Evolutionary conservation across 1,140 invertebrate species (phyloP), one percentile per base, ranked within the genome.

Genomic region (Agrypnia vestita): DNA sequence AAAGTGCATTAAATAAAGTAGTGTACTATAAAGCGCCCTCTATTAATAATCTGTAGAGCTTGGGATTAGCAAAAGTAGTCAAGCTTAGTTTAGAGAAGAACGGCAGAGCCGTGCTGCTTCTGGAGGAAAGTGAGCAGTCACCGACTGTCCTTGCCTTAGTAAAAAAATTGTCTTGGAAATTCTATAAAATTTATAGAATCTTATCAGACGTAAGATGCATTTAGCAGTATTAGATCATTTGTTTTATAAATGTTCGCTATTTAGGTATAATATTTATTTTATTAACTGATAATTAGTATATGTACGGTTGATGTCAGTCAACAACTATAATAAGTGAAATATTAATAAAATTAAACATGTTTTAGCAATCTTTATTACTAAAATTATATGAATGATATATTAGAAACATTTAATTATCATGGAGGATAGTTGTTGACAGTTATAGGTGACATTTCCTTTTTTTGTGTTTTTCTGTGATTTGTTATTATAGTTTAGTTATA

Each of bases 161-260:
- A 21, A 19, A 3, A 10, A 17, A 17, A 19, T 71, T 59, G 51
- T 19, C 13, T 51, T 17, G 10, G 25, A 51, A 62, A 76, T 55
- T 80, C 79, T 80, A 80, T 80, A 80, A 77, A 77, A 80, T 77
- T 71, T 80, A 80, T 80, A 80, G 79, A 77, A 73, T 80, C n/a
- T 47, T 76, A 47, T 46, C 46, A 43, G 46, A 21, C 56, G 51
- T 12, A 25, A 55, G 10, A 56, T 19, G n/a, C 47, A 51, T 49
- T 35, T 59, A 74, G 75, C 67, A 76, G 67, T 78, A 78, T 78
- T 77, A 80, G 74, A 80, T 73, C 79, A 80, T 80, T 80, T 80
- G 79, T 80, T 80, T 77, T 80, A 80, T 80, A 80, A 80, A 80
- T 76, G 79, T 80, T 76, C 69, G 43, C 15, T 49, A 4, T 56